Evolutionary conservation across 2,797 vertebrate species (phyloP).

Genomic region (Rhynchotus rufescens): DNA sequence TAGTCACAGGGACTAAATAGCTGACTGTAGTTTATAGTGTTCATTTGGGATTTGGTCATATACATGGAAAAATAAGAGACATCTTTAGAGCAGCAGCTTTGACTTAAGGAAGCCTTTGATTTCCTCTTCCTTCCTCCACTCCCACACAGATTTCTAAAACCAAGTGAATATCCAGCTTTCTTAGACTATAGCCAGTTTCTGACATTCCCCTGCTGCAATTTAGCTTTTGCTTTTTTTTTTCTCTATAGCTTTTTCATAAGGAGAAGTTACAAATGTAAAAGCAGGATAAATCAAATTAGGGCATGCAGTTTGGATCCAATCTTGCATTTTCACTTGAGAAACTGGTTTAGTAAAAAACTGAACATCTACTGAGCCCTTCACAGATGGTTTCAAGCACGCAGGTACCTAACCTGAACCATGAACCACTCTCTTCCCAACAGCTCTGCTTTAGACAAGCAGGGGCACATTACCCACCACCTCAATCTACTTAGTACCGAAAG

Average conservation of each 20-base stretch:
- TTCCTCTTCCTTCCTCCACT: conserved; percentile 59
- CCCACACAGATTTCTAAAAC: conserved; percentile 33
- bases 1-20: not conserved
- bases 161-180: conserved; percentile 66
- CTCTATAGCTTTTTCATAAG: conserved; percentile 42
- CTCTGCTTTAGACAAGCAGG: conserved; percentile 41
- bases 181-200: conserved; percentile 12
- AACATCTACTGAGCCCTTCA: conserved; percentile 32
- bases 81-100: conserved; percentile 22
- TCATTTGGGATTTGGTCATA: conserved; percentile 34
- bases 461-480: conserved; percentile 36
- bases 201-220: conserved; percentile 23
- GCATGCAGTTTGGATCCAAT: conserved; percentile 27
- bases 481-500: conserved; percentile 26
- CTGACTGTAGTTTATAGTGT: not conserved
- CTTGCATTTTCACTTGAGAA: conserved; percentile 44
- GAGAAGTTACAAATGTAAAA: conserved; percentile 32
- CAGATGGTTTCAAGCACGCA: conserved; percentile 49
- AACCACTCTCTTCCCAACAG: conserved; percentile 41
- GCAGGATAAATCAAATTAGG: conserved; percentile 22
- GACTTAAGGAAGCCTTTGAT: conserved; percentile 22
- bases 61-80: conserved; percentile 12
- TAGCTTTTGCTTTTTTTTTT: conserved; percentile 38
- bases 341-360: conserved; percentile 51
- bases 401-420: conserved; percentile 44